Evolutionary conservation across 1,140 invertebrate genomes (phyloP), one percentile per base, ranked within the genome.

Genomic region (Drosophila watanabei): DNA sequence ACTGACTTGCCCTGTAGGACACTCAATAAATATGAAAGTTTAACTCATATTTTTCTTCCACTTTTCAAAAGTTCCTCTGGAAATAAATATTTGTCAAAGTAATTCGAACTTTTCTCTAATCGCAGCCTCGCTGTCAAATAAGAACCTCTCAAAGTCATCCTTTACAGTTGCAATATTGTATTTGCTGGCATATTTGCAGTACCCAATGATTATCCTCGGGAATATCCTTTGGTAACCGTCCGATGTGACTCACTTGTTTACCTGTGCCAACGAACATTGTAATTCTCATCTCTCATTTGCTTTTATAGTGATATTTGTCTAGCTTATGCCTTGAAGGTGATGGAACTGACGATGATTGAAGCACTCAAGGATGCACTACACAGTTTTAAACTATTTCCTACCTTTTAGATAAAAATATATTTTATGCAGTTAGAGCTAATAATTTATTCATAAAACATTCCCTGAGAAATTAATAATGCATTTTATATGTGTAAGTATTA

Each of bases 51-150:
- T 61, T 51, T 60, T 60, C 66, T 60, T 72, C n/a, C 43, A 7
- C 11, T 5, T 41, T 1, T 39, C 10, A 49, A 71, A 73, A 73
- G 35, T 71, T 58, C 20, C 14, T 14, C 13, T 20, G 30, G 30
- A 69, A 33, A 33, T 33, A 52, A n/a, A 49, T 51, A 71, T 72
- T 72, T 72, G 66, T 52, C 43, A 30, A 51, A 30, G 66, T 66
- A 59, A 35, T 58, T 24, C 16, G 33, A 57, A 72, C 51, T 46
- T 63, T 70, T 39, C 56, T 72, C 70, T 73, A 73, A 73, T 72
- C 70, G 72, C 39, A 56, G 63, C 41, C 51, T 7, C 32, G 18
- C 39, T 28, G 30, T 73, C 71, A 72, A 60, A 61, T 49, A 59
- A 48, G 43, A 58, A 28, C 39, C 37, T 48, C 37, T 16, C 35